Evolutionary conservation across 2,888 invertebrate species (phyloP), one percentile per base, ranked within the genome.

Genomic region (Danaus chrysippus): DNA sequence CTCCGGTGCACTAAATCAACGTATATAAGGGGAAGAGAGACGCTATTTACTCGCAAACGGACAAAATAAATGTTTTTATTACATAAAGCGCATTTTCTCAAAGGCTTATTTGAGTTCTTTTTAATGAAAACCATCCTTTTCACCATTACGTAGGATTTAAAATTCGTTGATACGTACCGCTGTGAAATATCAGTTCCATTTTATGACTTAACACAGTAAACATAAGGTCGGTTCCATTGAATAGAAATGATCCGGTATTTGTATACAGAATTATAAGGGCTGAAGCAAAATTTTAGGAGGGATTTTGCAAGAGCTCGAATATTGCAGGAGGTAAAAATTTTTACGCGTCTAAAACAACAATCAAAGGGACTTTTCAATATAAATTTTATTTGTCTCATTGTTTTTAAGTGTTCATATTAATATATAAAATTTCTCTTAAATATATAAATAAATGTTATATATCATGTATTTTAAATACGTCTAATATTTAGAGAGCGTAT

Each of bases 51-150:
- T 86, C 83, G 78, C 83, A 86, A 87, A 88, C 89, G 87, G 83
- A 84, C 86, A 86, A 88, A 90, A 91, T 88, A 90, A 89, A 90
- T 88, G 89, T 90, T 90, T 89, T 88, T 86, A 87, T 90, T 90
- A 90, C 89, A 90, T 89, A 88, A 87, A 85, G 81, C 86, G 87
- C 83, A 82, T 85, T 87, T 88, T 89, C 90, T 91, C 87, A 76
- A 81, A 86, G 83, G 83, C 83, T 78, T 80, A 82, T 83, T 82
- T 79, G 71, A 60, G 58, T 42, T 8, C 10, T 19, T 10, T 1
- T 59, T 68, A 44, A 53, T 62, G 49, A 78, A 81, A 82, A 70
- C 56, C 34, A 58, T 63, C 78, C 72, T 76, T 79, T 68, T 1
- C 0, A 0, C 3, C 10, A 19, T 61, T 42, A 23, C n/a, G 74